phyloP scores from a whole-genome alignment of 2,113 vertebrate genomes.

The Antechinus flavipes region DNA sequence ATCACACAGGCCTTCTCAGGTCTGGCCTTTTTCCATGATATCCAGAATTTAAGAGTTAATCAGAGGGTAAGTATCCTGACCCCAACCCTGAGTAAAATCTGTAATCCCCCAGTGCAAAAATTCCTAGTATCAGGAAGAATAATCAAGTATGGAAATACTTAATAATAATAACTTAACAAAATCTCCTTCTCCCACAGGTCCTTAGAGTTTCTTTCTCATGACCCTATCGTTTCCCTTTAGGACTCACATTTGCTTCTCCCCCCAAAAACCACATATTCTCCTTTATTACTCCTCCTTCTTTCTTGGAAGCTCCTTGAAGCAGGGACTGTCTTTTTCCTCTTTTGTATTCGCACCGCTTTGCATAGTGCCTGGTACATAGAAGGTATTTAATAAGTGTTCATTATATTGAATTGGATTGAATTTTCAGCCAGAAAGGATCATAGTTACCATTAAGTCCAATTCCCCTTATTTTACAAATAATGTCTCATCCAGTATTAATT shows the following conservation, averaged over 20 bases:
- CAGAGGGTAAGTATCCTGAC: neutral
- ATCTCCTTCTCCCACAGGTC: neutral
- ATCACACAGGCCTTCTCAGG: neutral
- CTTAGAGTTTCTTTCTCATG: neutral
- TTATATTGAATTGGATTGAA: neutral
- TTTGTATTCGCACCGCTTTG: neutral
- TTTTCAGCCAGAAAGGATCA: neutral
- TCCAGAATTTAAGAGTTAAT: neutral
- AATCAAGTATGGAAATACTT: neutral
- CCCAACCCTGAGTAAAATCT: neutral
- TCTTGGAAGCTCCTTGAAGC: neutral
- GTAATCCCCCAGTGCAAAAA: neutral
- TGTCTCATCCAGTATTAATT: neutral
- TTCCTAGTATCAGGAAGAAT: neutral
- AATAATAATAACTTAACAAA: no score
- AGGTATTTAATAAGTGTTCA: neutral
- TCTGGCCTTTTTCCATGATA: neutral
- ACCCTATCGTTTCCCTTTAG: neutral
- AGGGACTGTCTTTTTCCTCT: neutral
- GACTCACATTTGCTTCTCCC: neutral
- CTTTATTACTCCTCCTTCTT: neutral
- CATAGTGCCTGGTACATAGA: neutral
- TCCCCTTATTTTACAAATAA: neutral
- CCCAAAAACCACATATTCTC: neutral
- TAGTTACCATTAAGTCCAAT: neutral